Conservation (phyloP, 2,113 vertebrate genomes). For the Tragelaphus buxtoni region DNA sequence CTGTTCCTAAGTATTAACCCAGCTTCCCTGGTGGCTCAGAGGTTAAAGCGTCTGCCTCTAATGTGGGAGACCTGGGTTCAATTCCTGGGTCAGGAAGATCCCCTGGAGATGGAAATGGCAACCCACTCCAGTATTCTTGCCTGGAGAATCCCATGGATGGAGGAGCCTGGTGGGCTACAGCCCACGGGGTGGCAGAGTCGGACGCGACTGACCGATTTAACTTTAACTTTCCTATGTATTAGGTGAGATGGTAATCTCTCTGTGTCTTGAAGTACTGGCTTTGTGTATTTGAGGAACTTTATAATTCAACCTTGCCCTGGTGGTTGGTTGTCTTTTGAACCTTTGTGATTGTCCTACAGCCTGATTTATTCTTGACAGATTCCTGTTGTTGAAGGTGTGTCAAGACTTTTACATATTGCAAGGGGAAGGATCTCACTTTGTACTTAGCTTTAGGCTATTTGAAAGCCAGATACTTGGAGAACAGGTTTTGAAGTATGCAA, state of each 20-base stretch:
- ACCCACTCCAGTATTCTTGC: too few species aligned
- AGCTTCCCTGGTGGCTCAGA: too few species aligned
- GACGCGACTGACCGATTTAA: too few species aligned
- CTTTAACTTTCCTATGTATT: not conserved
- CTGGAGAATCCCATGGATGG: too few species aligned
- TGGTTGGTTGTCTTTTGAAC: not conserved
- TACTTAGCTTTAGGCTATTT: not conserved
- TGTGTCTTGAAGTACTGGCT: not conserved
- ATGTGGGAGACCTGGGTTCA: too few species aligned
- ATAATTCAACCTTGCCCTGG: not conserved
- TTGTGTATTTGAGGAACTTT: not conserved
- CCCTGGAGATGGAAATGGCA: too few species aligned
- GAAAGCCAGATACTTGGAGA: not conserved
- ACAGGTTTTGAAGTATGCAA: not conserved
- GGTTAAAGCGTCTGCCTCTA: too few species aligned
- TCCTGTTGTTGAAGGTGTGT: not conserved
- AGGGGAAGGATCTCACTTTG: not conserved
- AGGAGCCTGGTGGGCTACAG: too few species aligned
- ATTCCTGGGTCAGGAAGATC: too few species aligned
- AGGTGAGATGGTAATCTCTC: not conserved
- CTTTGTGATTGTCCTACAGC: not conserved
- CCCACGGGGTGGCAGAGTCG: rapidly evolving
- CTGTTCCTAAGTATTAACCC: not conserved
- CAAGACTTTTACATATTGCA: not conserved
- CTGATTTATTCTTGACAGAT: not conserved